Evolutionary conservation across 1,140 invertebrate genomes (phyloP), one percentile per base, ranked within the genome.

Genomic region (Argopecten irradians): DNA sequence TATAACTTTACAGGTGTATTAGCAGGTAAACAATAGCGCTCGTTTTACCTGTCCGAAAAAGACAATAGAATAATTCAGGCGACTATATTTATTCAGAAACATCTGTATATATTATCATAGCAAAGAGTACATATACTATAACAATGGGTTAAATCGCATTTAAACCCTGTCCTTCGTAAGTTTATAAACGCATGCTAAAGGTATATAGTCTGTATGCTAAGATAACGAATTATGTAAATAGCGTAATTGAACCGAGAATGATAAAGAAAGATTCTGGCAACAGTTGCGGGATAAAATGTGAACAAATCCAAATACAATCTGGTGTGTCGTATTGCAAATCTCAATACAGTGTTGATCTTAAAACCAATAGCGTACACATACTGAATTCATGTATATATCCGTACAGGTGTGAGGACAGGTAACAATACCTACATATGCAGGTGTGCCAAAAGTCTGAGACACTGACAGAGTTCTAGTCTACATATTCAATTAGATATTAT

Each of bases 281-380:
- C 55, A 71, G 55, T 71, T 71, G 55, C 55, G 55, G 55, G 28
- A 71, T 71, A 71, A 71, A 71, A 71, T 71, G 55, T 71, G 55
- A 28, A 71, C 55, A 71, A 71, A 71, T 71, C 55, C n/a, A 28
- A 71, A 71, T 28, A 71, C n/a, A 71, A 71, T 71, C 55, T 71
- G n/a, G 55, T 71, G 55, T 71, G 55, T 71, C 55, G 13, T 71
- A 71, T 71, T 71, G 55, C 55, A 71, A 71, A 71, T 71, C 55
- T 71, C 55, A n/a, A 71, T 71, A 71, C 55, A 1, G 55, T 71
- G 55, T 71, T 71, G 55, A 71, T 71, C 55, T 71, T 71, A 71
- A 71, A 71, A 71, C 55, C 55, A 28, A 71, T 28, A 28, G 55
- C 8, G n/a, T 28, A 71, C 55, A 71, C 55, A 71, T 28, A 71